A percentile compares a stretch with the other conserved stretches of the same genome.
phyloP scores from a whole-genome alignment of 2,888 invertebrate genomes.

The Isotomurus palustris region DNA sequence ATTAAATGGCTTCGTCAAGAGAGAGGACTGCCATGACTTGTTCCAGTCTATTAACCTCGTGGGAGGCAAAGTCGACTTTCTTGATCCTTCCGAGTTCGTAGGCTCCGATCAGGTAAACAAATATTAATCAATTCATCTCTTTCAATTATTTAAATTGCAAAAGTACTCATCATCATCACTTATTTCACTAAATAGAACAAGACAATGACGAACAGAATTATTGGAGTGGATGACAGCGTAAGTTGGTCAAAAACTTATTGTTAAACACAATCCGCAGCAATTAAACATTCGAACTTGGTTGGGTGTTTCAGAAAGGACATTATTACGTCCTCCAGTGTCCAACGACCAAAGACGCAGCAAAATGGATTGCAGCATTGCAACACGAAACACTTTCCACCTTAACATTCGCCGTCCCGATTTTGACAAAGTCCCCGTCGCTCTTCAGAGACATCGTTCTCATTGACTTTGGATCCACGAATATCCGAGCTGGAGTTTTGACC shows the following conservation, averaged over 20 bases:
- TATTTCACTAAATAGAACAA: constrained; percentile 31
- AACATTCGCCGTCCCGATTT: constrained; percentile 37
- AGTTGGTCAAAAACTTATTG: too few species aligned
- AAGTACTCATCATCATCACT: not conserved
- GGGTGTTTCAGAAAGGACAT: constrained; percentile 52
- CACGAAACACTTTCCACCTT: constrained; percentile 33
- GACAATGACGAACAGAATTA: constrained; percentile 45
- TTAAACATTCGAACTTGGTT: not conserved
- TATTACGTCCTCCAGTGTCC: constrained; percentile 54
- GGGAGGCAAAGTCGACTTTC: constrained; percentile 54
- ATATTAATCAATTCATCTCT: constrained; percentile 4
- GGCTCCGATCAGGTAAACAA: constrained; percentile 54
- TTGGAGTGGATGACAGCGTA: constrained; percentile 50
- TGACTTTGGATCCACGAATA: constrained; percentile 57
- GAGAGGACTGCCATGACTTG: constrained; percentile 50
- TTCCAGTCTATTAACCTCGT: constrained; percentile 53
- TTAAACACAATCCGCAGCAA: too few species aligned
- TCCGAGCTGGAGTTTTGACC: constrained; percentile 57
- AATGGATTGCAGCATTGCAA: constrained; percentile 55
- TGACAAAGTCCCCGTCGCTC: constrained; percentile 48
- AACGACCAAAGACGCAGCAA: constrained; percentile 51
- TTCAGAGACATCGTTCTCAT: constrained; percentile 54
- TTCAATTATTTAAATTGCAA: not conserved
- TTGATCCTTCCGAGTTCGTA: constrained; percentile 53
- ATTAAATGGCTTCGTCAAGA: constrained; percentile 47